A percentile compares a stretch with the other conserved stretches of the same genome.
These are phyloP conservation scores for Athalia rosae DNA, from an alignment of 2,888 invertebrate species.

Conservation along the genomic window DNA sequence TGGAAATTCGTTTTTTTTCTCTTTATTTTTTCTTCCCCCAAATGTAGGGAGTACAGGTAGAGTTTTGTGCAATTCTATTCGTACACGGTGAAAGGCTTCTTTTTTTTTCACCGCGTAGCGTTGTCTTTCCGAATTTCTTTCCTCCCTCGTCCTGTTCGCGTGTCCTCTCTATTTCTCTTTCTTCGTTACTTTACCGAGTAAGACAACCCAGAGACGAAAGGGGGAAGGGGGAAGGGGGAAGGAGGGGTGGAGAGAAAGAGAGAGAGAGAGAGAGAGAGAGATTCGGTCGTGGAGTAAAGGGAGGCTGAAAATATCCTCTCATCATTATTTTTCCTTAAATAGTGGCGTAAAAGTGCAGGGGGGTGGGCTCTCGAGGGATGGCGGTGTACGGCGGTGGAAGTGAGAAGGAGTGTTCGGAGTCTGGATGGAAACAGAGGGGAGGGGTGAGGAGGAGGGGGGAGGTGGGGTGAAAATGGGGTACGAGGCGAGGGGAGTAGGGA, in stretches of 20 bases:
- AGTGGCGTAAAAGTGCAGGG: constrained; percentile 51
- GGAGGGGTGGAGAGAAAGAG: constrained; percentile 45
- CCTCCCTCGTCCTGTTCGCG: neutral
- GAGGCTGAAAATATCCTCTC: constrained; percentile 52
- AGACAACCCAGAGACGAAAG: constrained; percentile 26
- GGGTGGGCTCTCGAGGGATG: constrained; percentile 52
- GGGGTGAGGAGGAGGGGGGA: constrained; percentile 50
- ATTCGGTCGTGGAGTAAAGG: constrained; percentile 1
- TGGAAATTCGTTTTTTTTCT: too few relatives aligned
- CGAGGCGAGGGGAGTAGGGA: constrained; percentile 50
- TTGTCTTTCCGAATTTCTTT: neutral
- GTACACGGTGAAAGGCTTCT: too few relatives aligned
- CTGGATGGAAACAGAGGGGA: constrained; percentile 47
- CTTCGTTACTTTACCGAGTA: constrained; percentile 16
- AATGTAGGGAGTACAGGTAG: too few relatives aligned
- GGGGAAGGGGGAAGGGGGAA: constrained; percentile 45
- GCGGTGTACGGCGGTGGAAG: constrained; percentile 38
- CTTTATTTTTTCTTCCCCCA: too few relatives aligned
- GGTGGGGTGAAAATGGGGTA: constrained; percentile 50
- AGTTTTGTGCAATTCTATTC: too few relatives aligned
- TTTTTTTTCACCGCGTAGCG: too few relatives aligned
- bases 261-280: constrained; percentile 29
- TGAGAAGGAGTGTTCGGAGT: constrained; percentile 48
- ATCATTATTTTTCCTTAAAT: constrained; percentile 61
- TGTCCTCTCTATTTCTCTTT: neutral